phyloP scores from a whole-genome alignment of 2,888 invertebrate species.

The Cheilosia grossa region DNA sequence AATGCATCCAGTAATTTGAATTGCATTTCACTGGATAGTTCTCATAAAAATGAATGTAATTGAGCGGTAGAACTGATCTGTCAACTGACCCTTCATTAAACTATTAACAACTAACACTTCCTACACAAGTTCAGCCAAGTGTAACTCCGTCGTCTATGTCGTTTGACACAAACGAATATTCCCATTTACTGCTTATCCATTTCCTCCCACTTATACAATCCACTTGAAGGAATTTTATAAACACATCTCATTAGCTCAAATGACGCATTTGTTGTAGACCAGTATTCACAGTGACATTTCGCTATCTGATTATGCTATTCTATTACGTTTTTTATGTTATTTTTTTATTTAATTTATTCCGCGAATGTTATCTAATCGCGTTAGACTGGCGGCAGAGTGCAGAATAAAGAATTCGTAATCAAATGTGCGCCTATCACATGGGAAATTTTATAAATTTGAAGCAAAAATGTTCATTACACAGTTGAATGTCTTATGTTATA shows the following conservation, averaged over 20 bases:
- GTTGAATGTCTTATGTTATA: background rate
- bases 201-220: slow-evolving; percentile 10
- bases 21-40: too few relatives aligned
- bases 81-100: slow-evolving; percentile 44
- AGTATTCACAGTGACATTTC: background rate
- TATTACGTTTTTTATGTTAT: background rate
- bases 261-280: slow-evolving; percentile 42
- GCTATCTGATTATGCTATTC: slow-evolving; percentile 25
- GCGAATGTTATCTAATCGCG: slow-evolving; percentile 53
- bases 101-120: slow-evolving; percentile 23
- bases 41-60: too few relatives aligned
- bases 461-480: background rate
- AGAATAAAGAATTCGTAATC: background rate
- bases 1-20: too few relatives aligned
- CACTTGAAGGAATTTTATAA: slow-evolving; percentile 45
- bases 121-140: slow-evolving; percentile 1
- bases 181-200: slow-evolving; percentile 33
- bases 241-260: slow-evolving; percentile 36
- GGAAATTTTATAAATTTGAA: background rate
- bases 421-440: slow-evolving; percentile 20
- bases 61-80: background rate
- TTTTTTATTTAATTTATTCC: slow-evolving; percentile 29
- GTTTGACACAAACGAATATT: background rate
- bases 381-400: background rate
- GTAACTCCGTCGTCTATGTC: background rate